Base-by-base conservation (phyloP, 2,888 invertebrate genomes). In the Salpingus planirostris region DNA sequence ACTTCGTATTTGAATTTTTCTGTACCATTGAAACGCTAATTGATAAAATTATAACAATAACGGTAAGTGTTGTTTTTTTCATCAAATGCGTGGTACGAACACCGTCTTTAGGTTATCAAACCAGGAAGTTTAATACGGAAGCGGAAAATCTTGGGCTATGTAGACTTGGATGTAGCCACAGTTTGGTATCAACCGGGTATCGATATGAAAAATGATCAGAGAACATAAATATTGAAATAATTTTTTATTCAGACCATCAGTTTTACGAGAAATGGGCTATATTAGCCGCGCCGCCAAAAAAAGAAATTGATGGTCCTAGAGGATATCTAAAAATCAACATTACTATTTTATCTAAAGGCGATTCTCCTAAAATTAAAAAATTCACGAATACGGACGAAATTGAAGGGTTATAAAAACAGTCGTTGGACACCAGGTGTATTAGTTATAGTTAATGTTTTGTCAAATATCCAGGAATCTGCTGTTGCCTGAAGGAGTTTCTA, bases 251-350 rank as follows among this genome's bases (percentile, higher is more conserved):
- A 78, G 86, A 81, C 64, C 89, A 83, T 52, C 80, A 81, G 57
- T 83, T 85, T 52, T 81, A 78, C 55, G 84, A 86, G 56, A 89
- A 89, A 64, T 92, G 91, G 91, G 85, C 81, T 0, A 76, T 82
- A 52, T 64, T 91, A 23, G 75, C 74, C 14, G 69, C 78, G 34
- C 78, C 80, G 0, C 73, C 78, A 15, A 39, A 45, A 12, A 56
- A 58, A 21, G 34, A 36, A 1, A 42, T 42, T 4, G 76, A 73
- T 43, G 67, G 68, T 2, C 67, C 74, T 1, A 74, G 76, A 43
- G 91, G 90, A 1, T 87, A 82, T 55, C 63, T 91, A 11, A 89
- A 89, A 64, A 74, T 89, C 37, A 87, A 88, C 55, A 71, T 91
- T 38, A 74, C 76, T 1, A 78, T 91, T 12, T 69, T 80, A 5